Base-by-base conservation (phyloP, 2,113 vertebrate species). In the Craseonycteris thonglongyai region DNA sequence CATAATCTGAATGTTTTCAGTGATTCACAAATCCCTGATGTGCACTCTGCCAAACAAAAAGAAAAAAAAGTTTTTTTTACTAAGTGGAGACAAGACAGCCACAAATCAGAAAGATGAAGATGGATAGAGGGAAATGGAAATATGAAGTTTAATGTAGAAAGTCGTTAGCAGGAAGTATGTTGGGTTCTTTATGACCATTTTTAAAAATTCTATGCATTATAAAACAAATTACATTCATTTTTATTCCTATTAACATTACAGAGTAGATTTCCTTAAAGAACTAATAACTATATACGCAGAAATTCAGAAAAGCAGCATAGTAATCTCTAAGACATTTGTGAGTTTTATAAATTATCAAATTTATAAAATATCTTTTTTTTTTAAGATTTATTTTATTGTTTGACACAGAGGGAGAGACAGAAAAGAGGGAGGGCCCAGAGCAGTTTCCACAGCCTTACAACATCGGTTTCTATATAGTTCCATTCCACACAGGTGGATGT, bases 221-320 rank as follows among this genome's bases (percentile, higher is more conserved):
- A 12, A 33, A 92, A 90, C 42, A 86, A 90, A 51, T 85, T 79
- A 40, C 61, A 94, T 89, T 84, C 10, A 90, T 56, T 91, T 92
- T 69, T 8, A 89, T 94, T 79, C 26, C 49, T 85, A 24, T 84
- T 79, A 91, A 74, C 19, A 35, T 90, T 86, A 45, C 56, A 72
- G 26, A 92, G 30, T 95, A 40, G 54, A 71, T 90, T 88, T 95
- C 3, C 61, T 90, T 92, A 59, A 86, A 89, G 56, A 12, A 81
- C 65, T 83, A 66, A 30, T 83, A 74, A 68, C 6, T n/a, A n/a
- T 58, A 8, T 58, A 71, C 76, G 45, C 61, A 86, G 24, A 59
- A 91, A 78, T 85, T 80, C 33, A 58, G 59, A 89, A 78, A 82
- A 95, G 33, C 45, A 42, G 40, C 6, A 79, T 87, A 94, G 51